Conservation (phyloP, 1,140 invertebrate species). For the Rhagoletis zephyria region DNA sequence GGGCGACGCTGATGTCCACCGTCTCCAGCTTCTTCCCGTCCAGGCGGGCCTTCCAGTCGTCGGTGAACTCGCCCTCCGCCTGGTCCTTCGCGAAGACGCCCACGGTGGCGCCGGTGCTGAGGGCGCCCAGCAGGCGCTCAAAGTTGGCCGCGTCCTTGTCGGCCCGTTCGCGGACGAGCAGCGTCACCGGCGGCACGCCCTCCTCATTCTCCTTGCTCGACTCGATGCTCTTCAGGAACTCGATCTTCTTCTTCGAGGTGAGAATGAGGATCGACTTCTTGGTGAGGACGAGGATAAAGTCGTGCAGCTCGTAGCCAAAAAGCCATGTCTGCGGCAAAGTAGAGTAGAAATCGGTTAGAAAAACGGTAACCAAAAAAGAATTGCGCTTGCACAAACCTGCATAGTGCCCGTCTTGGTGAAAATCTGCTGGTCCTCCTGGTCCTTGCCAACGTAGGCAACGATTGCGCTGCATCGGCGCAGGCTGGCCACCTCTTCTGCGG, state of each 20-base stretch:
- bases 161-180: slow-evolving; percentile 93
- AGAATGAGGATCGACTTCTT: slow-evolving; percentile 90
- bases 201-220: slow-evolving; percentile 89
- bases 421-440: no score
- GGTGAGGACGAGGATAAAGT: slow-evolving; percentile 93
- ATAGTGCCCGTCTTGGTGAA: no score
- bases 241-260: slow-evolving; percentile 97
- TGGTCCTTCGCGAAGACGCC: slow-evolving; percentile 97
- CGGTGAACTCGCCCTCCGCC: slow-evolving; percentile 93
- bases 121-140: no score
- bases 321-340: slow-evolving; percentile 99
- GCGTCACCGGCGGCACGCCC: slow-evolving; percentile 87
- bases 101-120: slow-evolving; percentile 88
- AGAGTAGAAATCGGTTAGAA: no score
- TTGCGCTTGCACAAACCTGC: no score
- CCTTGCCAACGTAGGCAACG: no score
- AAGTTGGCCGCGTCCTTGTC: slow-evolving; percentile 97
- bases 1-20: slow-evolving; percentile 88
- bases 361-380: no score
- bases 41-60: slow-evolving; percentile 87
- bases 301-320: slow-evolving; percentile 95
- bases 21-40: slow-evolving; percentile 86
- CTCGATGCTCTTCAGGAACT: slow-evolving; percentile 95
- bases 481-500: no score
- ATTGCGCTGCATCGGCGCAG: no score